Percentiles rank a stretch among this genome's conserved stretches.
phyloP scores from a whole-genome alignment of 2,113 vertebrate genomes.

The Blennius ocellaris region DNA sequence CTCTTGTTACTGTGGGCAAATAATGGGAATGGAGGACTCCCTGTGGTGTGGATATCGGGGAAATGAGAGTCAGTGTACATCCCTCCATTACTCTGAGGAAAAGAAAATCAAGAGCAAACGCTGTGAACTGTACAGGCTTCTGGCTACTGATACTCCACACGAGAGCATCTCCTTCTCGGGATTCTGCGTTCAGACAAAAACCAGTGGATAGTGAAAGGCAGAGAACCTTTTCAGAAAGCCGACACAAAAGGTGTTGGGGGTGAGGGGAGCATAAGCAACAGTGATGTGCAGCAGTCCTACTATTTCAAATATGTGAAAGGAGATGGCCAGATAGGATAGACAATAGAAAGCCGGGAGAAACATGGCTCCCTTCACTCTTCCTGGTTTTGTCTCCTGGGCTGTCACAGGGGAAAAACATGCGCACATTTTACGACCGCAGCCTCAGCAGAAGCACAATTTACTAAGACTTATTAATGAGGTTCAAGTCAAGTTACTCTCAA shows the following conservation, averaged over 20 bases:
- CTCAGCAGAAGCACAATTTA: slow-evolving; percentile 52
- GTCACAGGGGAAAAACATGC: neutral
- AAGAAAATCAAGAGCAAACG: slow-evolving; percentile 6
- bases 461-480: slow-evolving; percentile 47
- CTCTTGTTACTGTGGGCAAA: slow-evolving; percentile 64
- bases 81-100: slow-evolving; percentile 21
- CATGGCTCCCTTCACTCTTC: slow-evolving; percentile 26
- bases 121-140: slow-evolving; percentile 6
- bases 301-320: slow-evolving; percentile 50
- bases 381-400: slow-evolving; percentile 42
- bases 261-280: neutral
- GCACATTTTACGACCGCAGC: slow-evolving; percentile 30
- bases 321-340: slow-evolving; percentile 53
- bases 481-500: slow-evolving; percentile 26
- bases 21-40: slow-evolving; percentile 56
- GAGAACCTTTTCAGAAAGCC: neutral
- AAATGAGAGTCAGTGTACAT: slow-evolving; percentile 40
- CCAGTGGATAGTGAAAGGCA: neutral
- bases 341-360: slow-evolving; percentile 39
- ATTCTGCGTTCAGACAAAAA: slow-evolving; percentile 10
- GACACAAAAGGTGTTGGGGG: slow-evolving; percentile 11
- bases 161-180: neutral
- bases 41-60: slow-evolving; percentile 42
- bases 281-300: neutral
- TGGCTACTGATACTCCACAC: slow-evolving; percentile 11